These are phyloP conservation scores for Ctenochaetus hawaiiensis DNA, from an alignment of 2,797 vertebrate species.

Conservation along the genomic window DNA sequence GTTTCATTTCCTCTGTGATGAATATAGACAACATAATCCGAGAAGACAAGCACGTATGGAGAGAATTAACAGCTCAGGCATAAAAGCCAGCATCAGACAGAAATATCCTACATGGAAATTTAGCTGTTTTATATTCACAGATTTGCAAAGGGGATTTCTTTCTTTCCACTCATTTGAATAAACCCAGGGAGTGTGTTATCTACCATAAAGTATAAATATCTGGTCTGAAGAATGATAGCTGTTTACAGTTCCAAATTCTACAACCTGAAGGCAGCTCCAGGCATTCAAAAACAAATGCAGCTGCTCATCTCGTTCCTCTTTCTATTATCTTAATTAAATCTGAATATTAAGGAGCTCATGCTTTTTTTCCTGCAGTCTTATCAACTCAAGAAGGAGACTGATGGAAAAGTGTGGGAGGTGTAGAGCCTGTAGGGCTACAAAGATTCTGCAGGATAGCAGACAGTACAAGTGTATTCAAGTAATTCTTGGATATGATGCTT, in stretches of 20 bases:
- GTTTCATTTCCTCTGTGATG: slow-evolving; percentile 30
- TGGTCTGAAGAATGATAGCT: slow-evolving; percentile 12
- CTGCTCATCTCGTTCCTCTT: slow-evolving; percentile 28
- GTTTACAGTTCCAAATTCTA: slow-evolving; percentile 13
- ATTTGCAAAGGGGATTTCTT: slow-evolving; percentile 7
- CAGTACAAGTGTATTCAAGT: neutral
- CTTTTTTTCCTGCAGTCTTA: slow-evolving; percentile 31
- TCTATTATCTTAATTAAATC: slow-evolving; percentile 53
- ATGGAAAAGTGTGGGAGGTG: slow-evolving; percentile 30
- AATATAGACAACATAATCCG: slow-evolving; percentile 35
- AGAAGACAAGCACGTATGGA: slow-evolving; percentile 10
- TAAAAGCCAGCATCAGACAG: slow-evolving; percentile 31
- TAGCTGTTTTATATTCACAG: slow-evolving; percentile 25
- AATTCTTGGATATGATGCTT: neutral
- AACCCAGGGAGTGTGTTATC: slow-evolving; percentile 25
- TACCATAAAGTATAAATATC: slow-evolving; percentile 4
- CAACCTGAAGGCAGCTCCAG: neutral
- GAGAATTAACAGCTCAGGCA: slow-evolving; percentile 39
- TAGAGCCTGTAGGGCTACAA: neutral
- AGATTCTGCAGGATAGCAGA: slow-evolving; percentile 13
- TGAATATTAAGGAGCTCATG: slow-evolving; percentile 11
- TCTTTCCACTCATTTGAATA: slow-evolving; percentile 16
- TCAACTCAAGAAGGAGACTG: slow-evolving; percentile 2
- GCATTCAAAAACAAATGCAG: neutral
- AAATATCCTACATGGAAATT: slow-evolving; percentile 35